Conservation (phyloP, 2,797 vertebrate genomes). For the Periophthalmus magnuspinnatus region DNA sequence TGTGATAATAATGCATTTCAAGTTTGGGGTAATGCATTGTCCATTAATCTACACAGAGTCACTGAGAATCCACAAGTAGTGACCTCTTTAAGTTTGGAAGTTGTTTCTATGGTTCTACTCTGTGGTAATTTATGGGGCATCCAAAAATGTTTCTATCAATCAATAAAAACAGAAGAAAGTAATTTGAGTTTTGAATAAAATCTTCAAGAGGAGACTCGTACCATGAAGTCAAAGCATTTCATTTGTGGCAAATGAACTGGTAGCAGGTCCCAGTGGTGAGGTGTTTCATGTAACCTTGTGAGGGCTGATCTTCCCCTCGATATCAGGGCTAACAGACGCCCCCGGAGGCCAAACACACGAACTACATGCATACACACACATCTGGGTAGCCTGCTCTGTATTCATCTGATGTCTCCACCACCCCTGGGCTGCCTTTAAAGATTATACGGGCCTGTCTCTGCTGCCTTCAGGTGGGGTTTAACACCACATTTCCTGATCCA, state of each 20-base stretch:
- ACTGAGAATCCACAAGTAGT: neutral
- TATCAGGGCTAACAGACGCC: conserved; percentile 62
- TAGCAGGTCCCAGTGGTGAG: conserved; percentile 32
- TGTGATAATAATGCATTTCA: neutral
- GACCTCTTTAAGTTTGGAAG: neutral
- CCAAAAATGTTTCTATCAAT: neutral
- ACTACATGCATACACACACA: conserved; percentile 35
- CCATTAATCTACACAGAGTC: no score
- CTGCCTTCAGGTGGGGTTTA: conserved; percentile 56
- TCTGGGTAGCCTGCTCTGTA: conserved; percentile 57
- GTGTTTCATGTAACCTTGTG: conserved; percentile 56
- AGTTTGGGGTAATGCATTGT: no score
- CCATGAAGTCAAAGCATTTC: conserved; percentile 2
- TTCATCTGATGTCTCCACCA: conserved; percentile 67
- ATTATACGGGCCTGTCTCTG: conserved; percentile 62
- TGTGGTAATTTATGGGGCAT: neutral
- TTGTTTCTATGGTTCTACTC: no score
- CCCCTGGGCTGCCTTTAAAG: conserved; percentile 69
- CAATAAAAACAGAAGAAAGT: neutral
- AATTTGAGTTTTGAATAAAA: neutral
- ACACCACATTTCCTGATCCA: conserved; percentile 73
- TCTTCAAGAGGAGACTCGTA: conserved; percentile 9
- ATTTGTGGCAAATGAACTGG: conserved; percentile 4
- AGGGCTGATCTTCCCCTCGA: conserved; percentile 59
- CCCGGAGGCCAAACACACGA: conserved; percentile 51